Evolutionary conservation across 2,113 vertebrate species (phyloP).

Genomic region (Phasianus colchicus): DNA sequence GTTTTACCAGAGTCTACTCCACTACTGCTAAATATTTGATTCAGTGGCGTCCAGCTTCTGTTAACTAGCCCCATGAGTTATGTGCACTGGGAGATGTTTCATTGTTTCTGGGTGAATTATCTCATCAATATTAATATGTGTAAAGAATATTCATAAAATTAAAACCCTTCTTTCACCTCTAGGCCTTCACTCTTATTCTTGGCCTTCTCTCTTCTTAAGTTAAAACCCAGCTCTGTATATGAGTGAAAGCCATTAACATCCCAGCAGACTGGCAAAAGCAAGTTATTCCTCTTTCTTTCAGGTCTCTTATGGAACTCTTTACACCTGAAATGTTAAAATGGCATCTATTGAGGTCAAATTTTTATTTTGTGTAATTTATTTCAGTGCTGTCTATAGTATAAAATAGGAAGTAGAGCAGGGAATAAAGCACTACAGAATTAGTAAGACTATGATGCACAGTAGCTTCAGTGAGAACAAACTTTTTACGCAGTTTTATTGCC

Average conservation of each 20-base stretch:
- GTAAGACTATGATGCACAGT: background rate
- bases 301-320: background rate
- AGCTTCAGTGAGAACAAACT: background rate
- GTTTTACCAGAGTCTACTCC: background rate
- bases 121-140: background rate
- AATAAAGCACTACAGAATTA: background rate
- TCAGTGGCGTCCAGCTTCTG: background rate
- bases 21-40: background rate
- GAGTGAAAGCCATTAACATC: background rate
- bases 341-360: background rate
- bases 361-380: background rate
- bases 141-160: constrained; percentile 5
- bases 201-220: background rate
- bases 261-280: background rate
- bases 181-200: background rate
- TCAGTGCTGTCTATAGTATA: background rate
- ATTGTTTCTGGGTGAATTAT: background rate
- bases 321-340: background rate
- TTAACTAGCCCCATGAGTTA: background rate
- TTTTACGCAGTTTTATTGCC: background rate
- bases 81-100: background rate
- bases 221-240: background rate
- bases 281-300: constrained; percentile 15
- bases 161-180: background rate
- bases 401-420: background rate